These are phyloP conservation scores for Cantharis rufa DNA, from an alignment of 2,888 invertebrate genomes.

Conservation along the genomic window DNA sequence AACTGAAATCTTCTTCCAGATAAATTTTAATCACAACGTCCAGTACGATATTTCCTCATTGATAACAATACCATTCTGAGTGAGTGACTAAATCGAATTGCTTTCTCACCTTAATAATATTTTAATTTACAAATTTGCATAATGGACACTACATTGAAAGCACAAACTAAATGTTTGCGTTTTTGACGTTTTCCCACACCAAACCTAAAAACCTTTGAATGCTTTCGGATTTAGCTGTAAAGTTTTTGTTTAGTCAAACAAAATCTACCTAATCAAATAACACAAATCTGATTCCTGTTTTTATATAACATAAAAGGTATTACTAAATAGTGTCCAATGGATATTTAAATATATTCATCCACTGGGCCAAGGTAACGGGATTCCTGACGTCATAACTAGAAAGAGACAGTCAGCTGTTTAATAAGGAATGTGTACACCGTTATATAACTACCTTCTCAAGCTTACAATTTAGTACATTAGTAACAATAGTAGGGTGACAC, in stretches of 20 bases:
- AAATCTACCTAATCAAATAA: not conserved
- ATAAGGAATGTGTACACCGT: constrained; percentile 51
- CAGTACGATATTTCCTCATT: not conserved
- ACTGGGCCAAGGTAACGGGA: constrained; percentile 51
- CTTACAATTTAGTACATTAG: constrained; percentile 19
- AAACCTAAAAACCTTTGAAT: not conserved
- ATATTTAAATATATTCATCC: constrained; percentile 26
- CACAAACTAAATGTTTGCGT: not conserved
- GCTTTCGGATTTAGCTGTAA: not conserved
- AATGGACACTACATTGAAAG: not conserved
- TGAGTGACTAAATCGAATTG: not conserved
- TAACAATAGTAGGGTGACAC: constrained; percentile 13
- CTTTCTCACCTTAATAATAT: not conserved
- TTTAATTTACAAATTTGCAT: not conserved
- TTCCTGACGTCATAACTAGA: constrained; percentile 45
- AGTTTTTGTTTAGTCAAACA: not conserved
- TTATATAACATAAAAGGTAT: not conserved
- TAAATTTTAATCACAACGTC: not conserved
- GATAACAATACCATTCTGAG: not conserved
- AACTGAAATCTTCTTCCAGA: not conserved
- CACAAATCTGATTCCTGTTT: not conserved
- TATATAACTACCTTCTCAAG: constrained; percentile 38
- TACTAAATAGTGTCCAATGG: constrained; percentile 10
- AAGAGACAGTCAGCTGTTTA: constrained; percentile 47
- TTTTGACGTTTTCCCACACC: not conserved